phyloP scores from a whole-genome alignment of 2,113 vertebrate genomes.

The Fregata magnificens region DNA sequence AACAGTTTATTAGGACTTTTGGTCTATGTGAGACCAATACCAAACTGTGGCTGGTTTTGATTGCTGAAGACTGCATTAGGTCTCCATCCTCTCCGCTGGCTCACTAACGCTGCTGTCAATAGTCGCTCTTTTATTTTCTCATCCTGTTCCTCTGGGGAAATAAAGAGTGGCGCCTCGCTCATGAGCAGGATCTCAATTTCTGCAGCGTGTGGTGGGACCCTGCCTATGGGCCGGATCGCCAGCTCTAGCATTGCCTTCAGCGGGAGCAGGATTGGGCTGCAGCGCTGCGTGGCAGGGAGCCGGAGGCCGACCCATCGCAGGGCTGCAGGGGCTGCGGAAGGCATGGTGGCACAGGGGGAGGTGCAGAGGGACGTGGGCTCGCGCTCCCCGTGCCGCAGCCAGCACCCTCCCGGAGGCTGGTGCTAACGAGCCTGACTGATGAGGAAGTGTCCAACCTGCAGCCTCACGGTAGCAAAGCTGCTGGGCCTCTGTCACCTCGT shows the following conservation, averaged over 20 bases:
- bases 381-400: rapidly evolving
- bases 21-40: neutral
- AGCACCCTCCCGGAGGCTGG: neutral
- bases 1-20: neutral
- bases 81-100: conserved; percentile 12
- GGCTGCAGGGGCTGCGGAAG: neutral
- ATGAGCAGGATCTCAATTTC: neutral
- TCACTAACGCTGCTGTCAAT: neutral
- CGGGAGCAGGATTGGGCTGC: rapidly evolving
- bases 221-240: rapidly evolving
- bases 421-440: neutral
- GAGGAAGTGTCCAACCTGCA: neutral
- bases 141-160: neutral
- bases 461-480: rapidly evolving
- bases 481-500: neutral
- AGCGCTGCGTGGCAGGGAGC: too few relatives aligned
- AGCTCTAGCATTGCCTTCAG: too few relatives aligned
- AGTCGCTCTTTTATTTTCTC: neutral
- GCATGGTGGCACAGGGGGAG: rapidly evolving
- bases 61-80: neutral
- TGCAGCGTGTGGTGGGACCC: neutral
- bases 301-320: rapidly evolving
- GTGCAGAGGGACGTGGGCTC: rapidly evolving
- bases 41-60: neutral
- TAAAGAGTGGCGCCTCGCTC: neutral